These are phyloP conservation scores for Plagodis pulveraria DNA, from an alignment of 2,888 invertebrate genomes.

Conservation along the genomic window DNA sequence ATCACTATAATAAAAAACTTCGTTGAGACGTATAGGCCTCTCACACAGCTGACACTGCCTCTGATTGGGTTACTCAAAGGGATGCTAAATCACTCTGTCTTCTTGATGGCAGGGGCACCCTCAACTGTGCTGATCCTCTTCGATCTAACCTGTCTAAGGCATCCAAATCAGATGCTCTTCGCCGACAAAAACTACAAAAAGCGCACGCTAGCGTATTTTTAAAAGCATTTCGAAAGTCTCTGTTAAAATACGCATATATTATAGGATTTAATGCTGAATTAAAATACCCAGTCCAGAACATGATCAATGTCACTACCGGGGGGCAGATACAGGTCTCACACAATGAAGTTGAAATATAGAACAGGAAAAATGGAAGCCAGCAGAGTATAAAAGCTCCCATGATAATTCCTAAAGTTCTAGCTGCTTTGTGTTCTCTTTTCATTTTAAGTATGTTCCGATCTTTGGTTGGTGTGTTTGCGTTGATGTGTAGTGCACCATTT, in stretches of 20 bases:
- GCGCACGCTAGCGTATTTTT: constrained; percentile 95
- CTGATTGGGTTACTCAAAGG: constrained; percentile 66
- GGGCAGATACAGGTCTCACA: constrained; percentile 93
- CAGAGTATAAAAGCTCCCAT: constrained; percentile 99
- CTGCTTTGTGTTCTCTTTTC: constrained; percentile 97
- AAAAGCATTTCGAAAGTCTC: constrained; percentile 99
- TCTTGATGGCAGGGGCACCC: constrained; percentile 90
- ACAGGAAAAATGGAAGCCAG: constrained; percentile 98
- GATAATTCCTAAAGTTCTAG: constrained; percentile 97
- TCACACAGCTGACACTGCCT: constrained; percentile 59
- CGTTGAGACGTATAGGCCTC: constrained; percentile 72
- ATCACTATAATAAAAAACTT: constrained; percentile 54
- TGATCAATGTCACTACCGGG: constrained; percentile 93
- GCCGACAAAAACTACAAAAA: constrained; percentile 93
- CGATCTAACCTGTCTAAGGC: constrained; percentile 89
- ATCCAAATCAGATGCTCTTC: constrained; percentile 90
- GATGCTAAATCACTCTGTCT: constrained; percentile 92
- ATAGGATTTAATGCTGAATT: constrained; percentile 98
- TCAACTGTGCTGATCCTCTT: constrained; percentile 91
- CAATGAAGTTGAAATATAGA: constrained; percentile 95
- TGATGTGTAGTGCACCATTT: constrained; percentile 94
- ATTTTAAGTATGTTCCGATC: constrained; percentile 95
- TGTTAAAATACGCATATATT: constrained; percentile 99
- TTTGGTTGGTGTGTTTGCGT: constrained; percentile 93
- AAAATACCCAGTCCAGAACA: constrained; percentile 99